Evolutionary conservation across 2,113 vertebrate genomes (phyloP).

Genomic region (Sinocyclocheilus anophthalmus): DNA sequence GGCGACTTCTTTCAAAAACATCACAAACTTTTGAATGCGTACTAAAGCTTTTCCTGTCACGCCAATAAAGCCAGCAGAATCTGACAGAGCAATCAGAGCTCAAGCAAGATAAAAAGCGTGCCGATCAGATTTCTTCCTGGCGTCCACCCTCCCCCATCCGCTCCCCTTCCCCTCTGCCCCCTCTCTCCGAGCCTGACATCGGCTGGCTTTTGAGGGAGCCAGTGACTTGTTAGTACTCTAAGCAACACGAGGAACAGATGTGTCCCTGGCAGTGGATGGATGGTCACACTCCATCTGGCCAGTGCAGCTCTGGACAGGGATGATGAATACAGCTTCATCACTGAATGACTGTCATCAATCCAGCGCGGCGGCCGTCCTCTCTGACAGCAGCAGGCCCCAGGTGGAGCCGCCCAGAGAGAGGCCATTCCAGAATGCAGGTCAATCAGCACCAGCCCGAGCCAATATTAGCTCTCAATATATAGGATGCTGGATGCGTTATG

Average conservation of each 20-base stretch:
- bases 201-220: conserved; percentile 88
- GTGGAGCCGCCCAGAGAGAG: conserved; percentile 89
- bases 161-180: conserved; percentile 26
- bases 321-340: conserved; percentile 99
- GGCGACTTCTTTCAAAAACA: not conserved
- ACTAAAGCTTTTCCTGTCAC: not conserved
- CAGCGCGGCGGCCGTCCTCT: conserved; percentile 85
- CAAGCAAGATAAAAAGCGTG: not conserved
- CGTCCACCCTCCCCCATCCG: conserved; percentile 1
- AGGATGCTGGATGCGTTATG: conserved; percentile 80
- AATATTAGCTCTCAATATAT: conserved; percentile 87
- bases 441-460: conserved; percentile 86
- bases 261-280: conserved; percentile 99
- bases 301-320: conserved; percentile 98
- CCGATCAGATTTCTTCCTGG: conserved; percentile 6
- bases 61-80: not conserved
- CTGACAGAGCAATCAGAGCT: not conserved
- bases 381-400: conserved; percentile 95
- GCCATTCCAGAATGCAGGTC: conserved; percentile 91
- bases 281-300: conserved; percentile 99
- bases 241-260: conserved; percentile 99
- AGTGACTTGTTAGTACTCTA: conserved; percentile 99
- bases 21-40: not conserved
- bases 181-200: conserved; percentile 84
- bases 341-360: conserved; percentile 99